Percentiles rank a stretch among this genome's conserved stretches.
Evolutionary conservation across 2,113 vertebrate species (phyloP).

Genomic region (Stigmatopora nigra): DNA sequence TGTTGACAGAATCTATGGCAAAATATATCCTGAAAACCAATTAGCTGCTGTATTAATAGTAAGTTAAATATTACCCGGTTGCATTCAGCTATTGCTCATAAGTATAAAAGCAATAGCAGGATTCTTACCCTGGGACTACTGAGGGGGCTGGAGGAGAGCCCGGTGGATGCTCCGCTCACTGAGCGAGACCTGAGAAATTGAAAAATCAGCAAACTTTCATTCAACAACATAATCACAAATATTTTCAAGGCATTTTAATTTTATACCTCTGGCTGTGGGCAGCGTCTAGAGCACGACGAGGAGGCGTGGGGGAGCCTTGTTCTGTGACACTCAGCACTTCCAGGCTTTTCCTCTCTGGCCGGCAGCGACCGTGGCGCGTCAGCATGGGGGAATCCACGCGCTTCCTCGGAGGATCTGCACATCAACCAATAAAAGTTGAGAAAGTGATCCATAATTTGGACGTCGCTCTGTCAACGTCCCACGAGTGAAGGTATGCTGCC

Average conservation of each 20-base stretch:
- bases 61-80: not conserved
- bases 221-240: not conserved
- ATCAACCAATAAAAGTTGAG: not conserved
- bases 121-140: constrained; percentile 87
- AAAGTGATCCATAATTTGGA: not conserved
- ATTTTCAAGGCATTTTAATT: not conserved
- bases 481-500: constrained; percentile 36
- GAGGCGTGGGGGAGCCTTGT: constrained; percentile 83
- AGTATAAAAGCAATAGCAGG: constrained; percentile 6
- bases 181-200: constrained; percentile 76
- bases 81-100: not conserved
- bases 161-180: constrained; percentile 86
- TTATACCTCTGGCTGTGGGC: constrained; percentile 87
- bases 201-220: not conserved
- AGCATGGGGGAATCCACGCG: constrained; percentile 89
- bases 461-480: not conserved
- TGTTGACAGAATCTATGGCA: not conserved
- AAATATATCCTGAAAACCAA: not conserved
- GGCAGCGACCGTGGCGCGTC: constrained; percentile 81
- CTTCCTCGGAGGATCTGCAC: constrained; percentile 83
- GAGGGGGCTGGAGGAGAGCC: constrained; percentile 86
- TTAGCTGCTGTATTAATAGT: not conserved
- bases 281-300: constrained; percentile 82
- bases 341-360: constrained; percentile 86
- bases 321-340: constrained; percentile 87